Conservation (phyloP, 2,888 invertebrate species). For the Acleris literana region DNA sequence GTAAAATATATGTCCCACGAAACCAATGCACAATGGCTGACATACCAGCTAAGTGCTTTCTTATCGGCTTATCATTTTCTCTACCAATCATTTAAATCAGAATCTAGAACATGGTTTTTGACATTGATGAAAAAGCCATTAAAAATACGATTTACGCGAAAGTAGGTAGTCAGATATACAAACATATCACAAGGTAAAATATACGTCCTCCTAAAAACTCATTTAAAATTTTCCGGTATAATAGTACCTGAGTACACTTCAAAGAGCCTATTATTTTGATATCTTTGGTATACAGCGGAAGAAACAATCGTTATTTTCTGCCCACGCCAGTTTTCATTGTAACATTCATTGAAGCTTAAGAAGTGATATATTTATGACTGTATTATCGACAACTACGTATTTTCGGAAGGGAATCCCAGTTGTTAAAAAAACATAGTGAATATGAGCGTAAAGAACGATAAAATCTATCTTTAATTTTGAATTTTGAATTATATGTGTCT, state of each 20-base stretch:
- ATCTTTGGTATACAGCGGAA: constrained; percentile 11
- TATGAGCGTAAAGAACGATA: not conserved
- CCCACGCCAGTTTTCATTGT: constrained; percentile 11
- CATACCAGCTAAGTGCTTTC: no score
- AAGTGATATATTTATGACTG: constrained; percentile 17
- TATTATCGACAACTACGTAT: constrained; percentile 7
- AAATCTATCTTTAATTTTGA: no score
- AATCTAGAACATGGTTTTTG: no score
- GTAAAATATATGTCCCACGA: no score
- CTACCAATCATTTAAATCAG: no score
- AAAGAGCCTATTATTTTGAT: constrained; percentile 1
- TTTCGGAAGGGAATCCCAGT: constrained; percentile 9
- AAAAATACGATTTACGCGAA: no score
- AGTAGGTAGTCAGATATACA: no score
- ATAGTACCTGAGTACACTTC: constrained; percentile 1
- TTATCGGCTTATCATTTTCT: no score
- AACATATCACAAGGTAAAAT: not conserved
- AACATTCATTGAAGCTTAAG: constrained; percentile 16
- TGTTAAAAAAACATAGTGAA: not conserved
- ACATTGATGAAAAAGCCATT: no score
- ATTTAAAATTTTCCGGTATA: not conserved
- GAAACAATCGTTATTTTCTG: constrained; percentile 9
- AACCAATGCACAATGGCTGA: no score
- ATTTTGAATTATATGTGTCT: no score
- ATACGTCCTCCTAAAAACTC: not conserved